These are phyloP conservation scores for Machimus atricapillus DNA, from an alignment of 2,888 invertebrate species.

Conservation along the genomic window DNA sequence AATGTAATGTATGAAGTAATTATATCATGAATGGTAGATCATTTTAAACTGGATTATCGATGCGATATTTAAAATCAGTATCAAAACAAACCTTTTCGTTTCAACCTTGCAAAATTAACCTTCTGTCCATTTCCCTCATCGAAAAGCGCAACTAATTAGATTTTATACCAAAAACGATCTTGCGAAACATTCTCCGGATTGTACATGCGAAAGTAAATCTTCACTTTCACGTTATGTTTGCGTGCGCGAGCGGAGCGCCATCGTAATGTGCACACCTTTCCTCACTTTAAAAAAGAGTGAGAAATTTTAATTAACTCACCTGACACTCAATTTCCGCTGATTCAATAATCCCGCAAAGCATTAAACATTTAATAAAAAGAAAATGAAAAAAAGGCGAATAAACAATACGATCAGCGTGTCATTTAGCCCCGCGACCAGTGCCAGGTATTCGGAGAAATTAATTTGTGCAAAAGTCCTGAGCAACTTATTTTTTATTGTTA, in stretches of 20 bases:
- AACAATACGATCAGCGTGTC: neutral
- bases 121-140: neutral
- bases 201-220: neutral
- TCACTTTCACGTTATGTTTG: neutral
- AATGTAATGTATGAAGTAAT: too few relatives aligned
- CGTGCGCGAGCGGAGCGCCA: neutral
- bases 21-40: too few relatives aligned
- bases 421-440: neutral
- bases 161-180: neutral
- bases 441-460: neutral
- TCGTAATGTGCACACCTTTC: neutral
- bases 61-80: neutral
- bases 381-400: neutral
- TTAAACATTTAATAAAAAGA: neutral
- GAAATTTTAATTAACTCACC: conserved; percentile 18
- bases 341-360: neutral
- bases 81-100: neutral
- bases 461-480: neutral
- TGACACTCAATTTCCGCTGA: conserved; percentile 9
- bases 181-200: neutral
- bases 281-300: neutral
- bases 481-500: neutral
- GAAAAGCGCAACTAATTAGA: neutral
- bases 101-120: neutral
- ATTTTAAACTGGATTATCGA: neutral